Percentiles rank a stretch among this genome's conserved stretches.
Conservation (phyloP, 2,888 invertebrate genomes). For the Drosophila koepferae region DNA sequence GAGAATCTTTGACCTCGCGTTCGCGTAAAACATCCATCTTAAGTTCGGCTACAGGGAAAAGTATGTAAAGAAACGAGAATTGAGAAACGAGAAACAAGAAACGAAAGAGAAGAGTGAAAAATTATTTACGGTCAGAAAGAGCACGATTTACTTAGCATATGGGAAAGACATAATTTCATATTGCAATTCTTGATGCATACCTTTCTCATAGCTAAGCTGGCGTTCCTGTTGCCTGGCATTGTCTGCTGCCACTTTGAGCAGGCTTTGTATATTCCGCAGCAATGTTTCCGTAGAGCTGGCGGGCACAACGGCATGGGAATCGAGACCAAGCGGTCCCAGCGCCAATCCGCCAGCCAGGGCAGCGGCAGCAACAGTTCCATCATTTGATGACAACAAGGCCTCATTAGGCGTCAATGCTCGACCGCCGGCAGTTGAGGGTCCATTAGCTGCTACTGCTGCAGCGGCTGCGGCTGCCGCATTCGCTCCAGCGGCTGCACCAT, state of each 20-base stretch:
- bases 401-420: constrained; percentile 83
- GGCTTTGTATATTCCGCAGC: constrained; percentile 97
- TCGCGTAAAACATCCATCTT: constrained; percentile 98
- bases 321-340: constrained; percentile 83
- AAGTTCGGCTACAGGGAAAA: constrained; percentile 90
- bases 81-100: constrained; percentile 25
- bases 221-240: constrained; percentile 98
- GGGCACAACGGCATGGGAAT: constrained; percentile 77
- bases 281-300: constrained; percentile 94
- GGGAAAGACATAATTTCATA: background rate
- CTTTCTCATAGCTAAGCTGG: constrained; percentile 98
- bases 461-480: constrained; percentile 70
- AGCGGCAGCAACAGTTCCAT: constrained; percentile 82
- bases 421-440: constrained; percentile 67
- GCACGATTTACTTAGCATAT: constrained; percentile 33
- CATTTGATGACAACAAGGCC: constrained; percentile 80
- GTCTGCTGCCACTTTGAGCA: constrained; percentile 98
- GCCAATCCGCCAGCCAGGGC: constrained; percentile 82
- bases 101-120: background rate
- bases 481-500: constrained; percentile 76
- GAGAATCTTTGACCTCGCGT: constrained; percentile 95
- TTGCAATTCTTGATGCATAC: constrained; percentile 86
- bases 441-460: constrained; percentile 72
- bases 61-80: constrained; percentile 6
- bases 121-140: constrained; percentile 23